A percentile compares a stretch with the other conserved stretches of the same genome.
Evolutionary conservation across 2,888 invertebrate genomes (phyloP).

Genomic region (Lasioglossum marginatum): DNA sequence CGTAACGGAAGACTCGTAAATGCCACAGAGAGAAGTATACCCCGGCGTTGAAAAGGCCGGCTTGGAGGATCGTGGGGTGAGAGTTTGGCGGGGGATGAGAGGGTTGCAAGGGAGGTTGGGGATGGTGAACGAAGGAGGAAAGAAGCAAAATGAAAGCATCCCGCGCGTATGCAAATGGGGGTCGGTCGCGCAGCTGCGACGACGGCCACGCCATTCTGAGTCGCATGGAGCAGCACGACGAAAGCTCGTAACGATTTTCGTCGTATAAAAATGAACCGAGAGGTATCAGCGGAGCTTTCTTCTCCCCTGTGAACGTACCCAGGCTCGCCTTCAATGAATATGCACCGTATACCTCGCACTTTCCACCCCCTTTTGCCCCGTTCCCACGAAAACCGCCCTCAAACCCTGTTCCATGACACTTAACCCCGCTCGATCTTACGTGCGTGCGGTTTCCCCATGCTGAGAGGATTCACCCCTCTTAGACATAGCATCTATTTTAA

Average conservation of each 20-base stretch:
- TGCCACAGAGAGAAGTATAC: conserved; percentile 23
- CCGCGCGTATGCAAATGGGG: conserved; percentile 62
- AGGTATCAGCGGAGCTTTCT: conserved; percentile 30
- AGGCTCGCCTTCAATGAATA: conserved; percentile 30
- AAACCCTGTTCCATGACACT: conserved; percentile 28
- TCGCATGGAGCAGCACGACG: conserved; percentile 45
- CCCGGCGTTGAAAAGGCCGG: not conserved
- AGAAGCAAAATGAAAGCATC: conserved; percentile 44
- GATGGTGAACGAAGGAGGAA: not conserved
- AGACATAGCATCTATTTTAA: conserved; percentile 24
- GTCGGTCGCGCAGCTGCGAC: conserved; percentile 52
- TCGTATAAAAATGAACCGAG: conserved; percentile 58
- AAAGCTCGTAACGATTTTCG: conserved; percentile 65
- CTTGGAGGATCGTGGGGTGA: not conserved
- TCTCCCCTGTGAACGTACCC: conserved; percentile 10
- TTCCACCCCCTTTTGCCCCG: not conserved
- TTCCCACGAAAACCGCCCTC: not conserved
- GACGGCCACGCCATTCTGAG: conserved; percentile 48
- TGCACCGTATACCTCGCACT: conserved; percentile 23
- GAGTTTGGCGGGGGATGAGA: not conserved
- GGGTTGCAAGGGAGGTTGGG: not conserved
- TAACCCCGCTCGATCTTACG: conserved; percentile 24
- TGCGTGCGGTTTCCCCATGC: conserved; percentile 13
- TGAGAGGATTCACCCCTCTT: conserved; percentile 19
- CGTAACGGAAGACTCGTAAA: conserved; percentile 49